phyloP scores from a whole-genome alignment of 2,113 vertebrate genomes.

The Polypterus senegalus region DNA sequence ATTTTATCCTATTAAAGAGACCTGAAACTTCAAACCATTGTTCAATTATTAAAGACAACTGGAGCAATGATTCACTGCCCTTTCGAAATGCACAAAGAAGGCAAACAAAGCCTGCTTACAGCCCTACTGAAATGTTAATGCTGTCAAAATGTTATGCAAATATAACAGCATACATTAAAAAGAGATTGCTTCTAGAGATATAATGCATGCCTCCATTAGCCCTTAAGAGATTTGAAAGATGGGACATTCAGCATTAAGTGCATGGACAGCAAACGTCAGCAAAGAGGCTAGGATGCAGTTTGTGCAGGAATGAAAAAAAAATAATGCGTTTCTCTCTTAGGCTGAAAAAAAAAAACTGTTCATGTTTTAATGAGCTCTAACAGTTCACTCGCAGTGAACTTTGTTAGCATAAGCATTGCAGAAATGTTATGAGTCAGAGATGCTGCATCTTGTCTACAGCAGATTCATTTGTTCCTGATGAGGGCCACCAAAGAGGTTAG shows the following conservation, averaged over 20 bases:
- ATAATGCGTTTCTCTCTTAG: too few species aligned
- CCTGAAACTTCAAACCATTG: slow-evolving; percentile 18
- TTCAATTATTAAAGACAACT: slow-evolving; percentile 27
- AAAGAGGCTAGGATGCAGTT: too few species aligned
- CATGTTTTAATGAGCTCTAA: too few species aligned
- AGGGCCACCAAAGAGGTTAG: too few species aligned
- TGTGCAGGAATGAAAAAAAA: too few species aligned
- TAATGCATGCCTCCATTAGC: slow-evolving; percentile 14
- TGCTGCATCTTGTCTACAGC: too few species aligned
- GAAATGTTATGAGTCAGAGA: too few species aligned
- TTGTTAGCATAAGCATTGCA: too few species aligned
- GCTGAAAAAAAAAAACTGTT: too few species aligned
- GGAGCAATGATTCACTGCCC: slow-evolving; percentile 3
- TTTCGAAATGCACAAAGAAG: not conserved
- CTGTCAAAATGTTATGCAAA: slow-evolving; percentile 19
- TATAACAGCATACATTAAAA: slow-evolving; percentile 1
- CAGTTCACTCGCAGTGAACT: too few species aligned
- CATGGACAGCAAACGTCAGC: not conserved
- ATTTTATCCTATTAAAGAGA: slow-evolving; percentile 12
- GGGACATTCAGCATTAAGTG: slow-evolving; percentile 14
- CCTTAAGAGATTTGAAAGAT: slow-evolving; percentile 11
- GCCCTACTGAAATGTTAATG: slow-evolving; percentile 23
- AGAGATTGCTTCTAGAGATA: slow-evolving; percentile 9
- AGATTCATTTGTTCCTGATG: too few species aligned
- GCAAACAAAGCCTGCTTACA: slow-evolving; percentile 5